Conservation (phyloP, 2,113 vertebrate species). For the Alouatta palliata region DNA sequence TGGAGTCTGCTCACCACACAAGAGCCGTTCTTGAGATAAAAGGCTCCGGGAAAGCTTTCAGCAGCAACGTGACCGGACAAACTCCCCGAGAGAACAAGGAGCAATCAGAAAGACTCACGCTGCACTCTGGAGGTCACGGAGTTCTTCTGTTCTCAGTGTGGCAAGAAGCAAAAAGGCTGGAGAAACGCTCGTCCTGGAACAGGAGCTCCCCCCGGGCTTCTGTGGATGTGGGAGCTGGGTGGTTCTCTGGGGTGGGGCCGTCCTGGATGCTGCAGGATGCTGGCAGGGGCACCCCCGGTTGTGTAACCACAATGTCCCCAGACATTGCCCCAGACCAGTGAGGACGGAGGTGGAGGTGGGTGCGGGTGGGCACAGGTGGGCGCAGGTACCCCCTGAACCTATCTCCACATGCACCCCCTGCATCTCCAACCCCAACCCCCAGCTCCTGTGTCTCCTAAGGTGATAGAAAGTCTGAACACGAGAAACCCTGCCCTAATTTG, state of each 20-base stretch:
- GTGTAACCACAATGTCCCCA: background rate
- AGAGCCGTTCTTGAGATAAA: background rate
- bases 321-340: background rate
- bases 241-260: no score
- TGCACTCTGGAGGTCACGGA: background rate
- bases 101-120: background rate
- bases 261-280: no score
- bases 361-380: no score
- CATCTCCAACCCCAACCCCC: no score
- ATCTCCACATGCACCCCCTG: no score
- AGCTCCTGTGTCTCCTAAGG: background rate
- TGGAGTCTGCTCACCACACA: background rate
- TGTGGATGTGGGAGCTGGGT: background rate
- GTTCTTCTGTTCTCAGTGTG: rapidly evolving
- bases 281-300: background rate
- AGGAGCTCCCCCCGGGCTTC: background rate
- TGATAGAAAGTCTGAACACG: rapidly evolving
- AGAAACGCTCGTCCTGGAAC: background rate
- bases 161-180: background rate
- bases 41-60: background rate
- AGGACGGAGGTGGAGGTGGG: no score
- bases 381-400: no score
- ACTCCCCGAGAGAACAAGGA: background rate
- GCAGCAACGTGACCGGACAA: background rate
- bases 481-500: background rate